A percentile compares a stretch with the other conserved stretches of the same genome.
phyloP scores from a whole-genome alignment of 2,113 vertebrate genomes.

The Coptodon rendalli region DNA sequence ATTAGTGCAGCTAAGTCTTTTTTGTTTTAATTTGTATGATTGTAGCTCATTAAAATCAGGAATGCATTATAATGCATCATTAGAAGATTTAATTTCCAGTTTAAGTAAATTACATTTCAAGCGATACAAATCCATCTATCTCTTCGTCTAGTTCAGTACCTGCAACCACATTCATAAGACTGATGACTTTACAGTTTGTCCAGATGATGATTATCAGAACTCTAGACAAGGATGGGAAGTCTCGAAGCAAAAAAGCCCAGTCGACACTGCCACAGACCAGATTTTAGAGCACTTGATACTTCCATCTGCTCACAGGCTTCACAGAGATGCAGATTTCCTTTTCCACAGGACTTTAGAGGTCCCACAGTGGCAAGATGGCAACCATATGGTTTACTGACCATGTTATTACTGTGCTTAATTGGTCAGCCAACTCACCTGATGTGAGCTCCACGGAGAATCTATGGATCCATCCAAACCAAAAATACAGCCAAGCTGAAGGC shows the following conservation, averaged over 20 bases:
- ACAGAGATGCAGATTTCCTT: neutral
- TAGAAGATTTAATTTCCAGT: neutral
- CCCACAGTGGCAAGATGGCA: neutral
- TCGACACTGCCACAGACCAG: neutral
- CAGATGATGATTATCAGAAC: neutral
- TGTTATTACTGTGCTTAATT: neutral
- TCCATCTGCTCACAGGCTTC: neutral
- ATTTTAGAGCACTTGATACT: neutral
- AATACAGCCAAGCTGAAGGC: neutral
- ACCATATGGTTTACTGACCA: neutral
- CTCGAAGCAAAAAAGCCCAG: neutral
- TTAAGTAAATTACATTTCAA: neutral
- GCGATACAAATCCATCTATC: neutral
- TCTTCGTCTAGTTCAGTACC: rapidly evolving
- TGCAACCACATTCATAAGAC: neutral
- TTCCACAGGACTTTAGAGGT: neutral
- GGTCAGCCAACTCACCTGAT: neutral
- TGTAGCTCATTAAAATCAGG: neutral
- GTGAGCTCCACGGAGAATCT: neutral
- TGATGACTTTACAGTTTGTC: neutral
- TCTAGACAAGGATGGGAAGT: neutral
- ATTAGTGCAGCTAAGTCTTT: neutral
- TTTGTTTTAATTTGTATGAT: neutral
- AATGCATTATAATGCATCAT: neutral
- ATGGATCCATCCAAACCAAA: neutral